phyloP scores from a whole-genome alignment of 1,140 invertebrate species.

The Drosophila sulfurigaster region DNA sequence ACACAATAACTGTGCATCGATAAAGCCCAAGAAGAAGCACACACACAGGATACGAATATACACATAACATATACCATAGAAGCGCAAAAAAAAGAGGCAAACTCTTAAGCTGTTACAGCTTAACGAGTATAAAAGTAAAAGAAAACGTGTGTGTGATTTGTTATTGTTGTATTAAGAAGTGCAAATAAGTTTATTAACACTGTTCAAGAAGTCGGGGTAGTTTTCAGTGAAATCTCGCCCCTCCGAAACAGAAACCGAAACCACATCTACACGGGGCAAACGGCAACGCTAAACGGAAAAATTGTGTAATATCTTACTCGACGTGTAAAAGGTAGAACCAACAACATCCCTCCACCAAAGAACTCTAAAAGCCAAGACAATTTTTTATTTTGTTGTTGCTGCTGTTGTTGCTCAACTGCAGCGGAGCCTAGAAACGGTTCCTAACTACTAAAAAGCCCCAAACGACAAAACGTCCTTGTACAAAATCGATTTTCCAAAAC shows the following conservation, averaged over 20 bases:
- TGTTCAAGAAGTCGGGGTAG: conserved; percentile 64
- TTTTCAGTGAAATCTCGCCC: conserved; percentile 71
- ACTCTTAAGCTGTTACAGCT: conserved; percentile 62
- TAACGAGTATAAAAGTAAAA: conserved; percentile 58
- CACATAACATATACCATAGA: not conserved
- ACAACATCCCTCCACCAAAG: too few species aligned
- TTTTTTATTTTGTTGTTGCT: conserved; percentile 27
- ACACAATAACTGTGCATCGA: conserved; percentile 83
- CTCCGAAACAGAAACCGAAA: conserved; percentile 55
- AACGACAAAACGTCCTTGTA: conserved; percentile 78
- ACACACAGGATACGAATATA: conserved; percentile 71
- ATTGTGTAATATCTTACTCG: conserved; percentile 75
- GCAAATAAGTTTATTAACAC: conserved; percentile 63
- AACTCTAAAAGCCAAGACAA: conserved; percentile 29
- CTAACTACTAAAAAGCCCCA: conserved; percentile 38
- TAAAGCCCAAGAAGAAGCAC: conserved; percentile 77
- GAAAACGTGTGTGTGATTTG: conserved; percentile 67
- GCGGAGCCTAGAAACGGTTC: conserved; percentile 28
- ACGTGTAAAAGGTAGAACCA: conserved; percentile 78
- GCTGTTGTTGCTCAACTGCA: conserved; percentile 50
- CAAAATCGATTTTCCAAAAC: conserved; percentile 84
- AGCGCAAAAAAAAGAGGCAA: conserved; percentile 30
- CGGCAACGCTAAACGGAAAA: conserved; percentile 56
- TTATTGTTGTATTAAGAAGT: conserved; percentile 70
- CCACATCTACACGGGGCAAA: conserved; percentile 21